Conservation (phyloP, 2,888 invertebrate genomes). For the Diadegma fenestrale region DNA sequence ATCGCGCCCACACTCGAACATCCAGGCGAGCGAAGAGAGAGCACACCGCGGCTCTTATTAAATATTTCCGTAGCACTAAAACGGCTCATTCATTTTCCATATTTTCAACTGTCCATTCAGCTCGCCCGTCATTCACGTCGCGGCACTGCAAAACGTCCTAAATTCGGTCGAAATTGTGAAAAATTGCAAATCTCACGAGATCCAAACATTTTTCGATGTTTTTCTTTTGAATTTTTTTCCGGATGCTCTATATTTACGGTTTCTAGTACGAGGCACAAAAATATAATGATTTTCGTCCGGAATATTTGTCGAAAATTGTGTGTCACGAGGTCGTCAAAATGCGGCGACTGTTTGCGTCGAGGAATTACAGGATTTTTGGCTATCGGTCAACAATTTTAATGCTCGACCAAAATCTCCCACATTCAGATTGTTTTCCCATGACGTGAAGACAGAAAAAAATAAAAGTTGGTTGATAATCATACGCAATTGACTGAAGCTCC, state of each 20-base stretch:
- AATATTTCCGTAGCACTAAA: conserved; percentile 10
- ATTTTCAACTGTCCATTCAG: conserved; percentile 5
- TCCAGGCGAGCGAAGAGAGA: conserved; percentile 17
- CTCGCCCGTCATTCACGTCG: background rate
- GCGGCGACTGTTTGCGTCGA: background rate
- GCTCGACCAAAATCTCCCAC: background rate
- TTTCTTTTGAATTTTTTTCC: background rate
- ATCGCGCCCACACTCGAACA: conserved; percentile 41
- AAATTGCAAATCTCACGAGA: background rate
- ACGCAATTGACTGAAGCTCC: background rate
- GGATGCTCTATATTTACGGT: background rate
- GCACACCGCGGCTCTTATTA: conserved; percentile 29
- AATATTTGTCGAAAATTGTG: background rate
- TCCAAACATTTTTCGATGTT: background rate
- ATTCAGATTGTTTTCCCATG: background rate
- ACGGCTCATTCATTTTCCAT: conserved; percentile 31
- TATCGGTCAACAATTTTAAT: conserved; percentile 1
- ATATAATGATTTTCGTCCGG: background rate
- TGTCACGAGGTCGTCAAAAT: conserved; percentile 17
- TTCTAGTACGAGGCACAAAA: background rate
- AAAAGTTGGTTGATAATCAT: background rate
- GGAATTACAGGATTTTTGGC: background rate
- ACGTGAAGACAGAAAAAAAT: background rate
- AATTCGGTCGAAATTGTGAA: background rate
- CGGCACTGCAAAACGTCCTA: background rate